Base-by-base conservation (phyloP, 2,113 vertebrate species). In the Mesembrinibis cayennensis region DNA sequence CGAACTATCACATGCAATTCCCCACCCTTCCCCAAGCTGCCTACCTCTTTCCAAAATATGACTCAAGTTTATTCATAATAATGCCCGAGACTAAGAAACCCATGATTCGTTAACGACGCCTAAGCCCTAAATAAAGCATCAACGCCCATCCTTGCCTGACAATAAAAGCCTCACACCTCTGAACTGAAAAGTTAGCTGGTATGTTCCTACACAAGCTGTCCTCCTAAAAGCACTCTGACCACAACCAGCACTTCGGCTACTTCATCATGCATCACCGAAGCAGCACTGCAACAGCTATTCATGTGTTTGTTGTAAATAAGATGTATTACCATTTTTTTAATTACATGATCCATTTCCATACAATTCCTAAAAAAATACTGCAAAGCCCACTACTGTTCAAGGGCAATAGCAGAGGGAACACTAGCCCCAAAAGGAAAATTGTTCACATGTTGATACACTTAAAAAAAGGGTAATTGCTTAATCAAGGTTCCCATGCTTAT, bases 11-110 rank as follows among this genome's bases (percentile, higher is more conserved):
- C 49, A 65, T 32, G 47, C 59, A 87, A 58, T 52, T 94, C 87
- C 71, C 40, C 66, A 87, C 66, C 62, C 92, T 66, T 96, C n/a
- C 40, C 62, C 65, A 79, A 69, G 47, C 1, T 90, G 65, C n/a
- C 38, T 73, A 17, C 26, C 21, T 79, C 38, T 16, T 88, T 91
- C 73, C 49, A 93, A 95, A 95, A 59, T 18, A 84, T 62, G 63
- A 96, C 81, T 93, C 88, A 95, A 94, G 80, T 90, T 86, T 94
- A 93, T 87, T 89, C 40, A 72, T 45, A 93, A 71, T 61, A 91
- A 90, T 42, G 42, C 40, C 73, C 0, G 0, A 93, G 52, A 90
- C 76, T 71, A 69, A 81, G 44, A 94, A 77, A 87, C 59, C 15
- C 65, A 22, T 29, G 56, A 86, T 70, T 87, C 0, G 2, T 15